Conservation (phyloP, 2,113 vertebrate species). For the Irena cyanogastra region DNA sequence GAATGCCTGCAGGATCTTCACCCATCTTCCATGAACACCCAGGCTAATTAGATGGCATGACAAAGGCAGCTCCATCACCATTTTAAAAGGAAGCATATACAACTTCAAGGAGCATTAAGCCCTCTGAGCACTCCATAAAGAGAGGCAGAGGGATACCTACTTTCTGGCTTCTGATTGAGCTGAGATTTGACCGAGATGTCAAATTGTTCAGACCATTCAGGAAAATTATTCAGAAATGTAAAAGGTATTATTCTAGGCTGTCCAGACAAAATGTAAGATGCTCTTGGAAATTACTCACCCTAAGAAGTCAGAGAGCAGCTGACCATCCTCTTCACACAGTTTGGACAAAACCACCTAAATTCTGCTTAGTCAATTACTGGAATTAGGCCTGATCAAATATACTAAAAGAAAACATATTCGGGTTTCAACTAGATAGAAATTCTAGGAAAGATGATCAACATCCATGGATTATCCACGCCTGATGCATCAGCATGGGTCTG, state of each 20-base stretch:
- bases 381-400: background rate
- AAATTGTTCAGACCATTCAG: background rate
- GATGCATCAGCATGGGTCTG: background rate
- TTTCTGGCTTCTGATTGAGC: background rate
- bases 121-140: background rate
- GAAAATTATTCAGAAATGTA: background rate
- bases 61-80: background rate
- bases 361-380: background rate
- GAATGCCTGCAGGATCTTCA: background rate
- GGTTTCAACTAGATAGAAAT: background rate
- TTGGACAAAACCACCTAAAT: background rate
- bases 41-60: background rate
- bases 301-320: background rate
- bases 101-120: background rate
- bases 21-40: background rate
- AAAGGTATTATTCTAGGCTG: background rate
- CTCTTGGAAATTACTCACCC: background rate
- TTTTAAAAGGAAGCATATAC: background rate
- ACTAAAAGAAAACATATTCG: background rate
- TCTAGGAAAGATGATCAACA: background rate
- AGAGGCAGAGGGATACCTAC: background rate
- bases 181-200: background rate
- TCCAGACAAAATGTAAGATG: background rate
- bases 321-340: background rate
- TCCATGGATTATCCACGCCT: background rate